A percentile compares a stretch with the other conserved stretches of the same genome.
phyloP scores from a whole-genome alignment of 2,888 invertebrate genomes.

The Amiota communis region DNA sequence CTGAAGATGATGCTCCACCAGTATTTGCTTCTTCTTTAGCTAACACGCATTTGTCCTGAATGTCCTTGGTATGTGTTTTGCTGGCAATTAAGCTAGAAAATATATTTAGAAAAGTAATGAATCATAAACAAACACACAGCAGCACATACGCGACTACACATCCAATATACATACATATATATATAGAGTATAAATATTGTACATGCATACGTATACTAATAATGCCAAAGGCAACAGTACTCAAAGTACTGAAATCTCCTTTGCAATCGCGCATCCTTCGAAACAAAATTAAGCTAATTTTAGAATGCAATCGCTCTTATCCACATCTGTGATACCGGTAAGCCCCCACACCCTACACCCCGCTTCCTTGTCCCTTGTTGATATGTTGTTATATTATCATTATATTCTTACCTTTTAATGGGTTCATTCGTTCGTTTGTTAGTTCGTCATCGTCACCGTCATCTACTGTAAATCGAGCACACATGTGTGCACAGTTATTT shows the following conservation, averaged over 20 bases:
- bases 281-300: conserved; percentile 66
- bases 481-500: conserved; percentile 9
- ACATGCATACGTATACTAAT: no score
- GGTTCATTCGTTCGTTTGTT: conserved; percentile 12
- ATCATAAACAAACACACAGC: conserved; percentile 51
- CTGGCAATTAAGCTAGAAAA: conserved; percentile 57
- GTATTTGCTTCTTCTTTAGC: conserved; percentile 42
- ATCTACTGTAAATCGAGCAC: neutral
- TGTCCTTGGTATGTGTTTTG: conserved; percentile 37
- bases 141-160: conserved; percentile 11
- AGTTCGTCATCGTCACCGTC: conserved; percentile 14
- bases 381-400: conserved; percentile 34
- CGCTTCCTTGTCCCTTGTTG: neutral
- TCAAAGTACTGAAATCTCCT: neutral
- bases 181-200: neutral
- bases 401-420: conserved; percentile 38
- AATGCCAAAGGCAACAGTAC: conserved; percentile 15
- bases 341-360: conserved; percentile 33
- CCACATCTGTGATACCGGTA: conserved; percentile 24
- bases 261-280: conserved; percentile 50
- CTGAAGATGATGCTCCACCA: no score
- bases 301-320: neutral
- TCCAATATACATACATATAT: neutral
- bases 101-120: conserved; percentile 58
- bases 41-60: conserved; percentile 32